These are phyloP conservation scores for Strix occidentalis DNA, from an alignment of 2,797 vertebrate genomes.

Conservation along the genomic window DNA sequence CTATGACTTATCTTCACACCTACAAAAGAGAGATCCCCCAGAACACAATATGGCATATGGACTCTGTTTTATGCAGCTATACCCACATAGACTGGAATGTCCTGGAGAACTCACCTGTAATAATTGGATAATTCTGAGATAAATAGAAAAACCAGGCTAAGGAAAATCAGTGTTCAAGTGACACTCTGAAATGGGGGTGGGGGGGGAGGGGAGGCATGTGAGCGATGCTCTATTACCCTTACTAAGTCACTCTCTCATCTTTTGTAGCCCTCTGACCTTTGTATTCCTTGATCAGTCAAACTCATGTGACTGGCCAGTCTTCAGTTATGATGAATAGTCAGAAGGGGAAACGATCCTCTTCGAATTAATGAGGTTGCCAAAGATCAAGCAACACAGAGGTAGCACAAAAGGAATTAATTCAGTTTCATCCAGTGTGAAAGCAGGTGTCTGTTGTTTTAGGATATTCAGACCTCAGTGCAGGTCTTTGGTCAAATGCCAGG, in stretches of 20 bases:
- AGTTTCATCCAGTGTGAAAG: not conserved
- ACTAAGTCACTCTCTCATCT: not conserved
- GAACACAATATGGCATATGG: not conserved
- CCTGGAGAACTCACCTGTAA: not conserved
- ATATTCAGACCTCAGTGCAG: not conserved
- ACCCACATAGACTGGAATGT: not conserved
- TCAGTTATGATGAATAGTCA: not conserved
- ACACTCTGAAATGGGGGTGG: no score
- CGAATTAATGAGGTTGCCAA: not conserved
- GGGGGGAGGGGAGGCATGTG: no score
- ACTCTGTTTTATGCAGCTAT: not conserved
- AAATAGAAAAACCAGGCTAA: not conserved
- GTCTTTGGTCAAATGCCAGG: not conserved
- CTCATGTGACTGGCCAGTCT: not conserved
- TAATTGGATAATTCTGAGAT: not conserved
- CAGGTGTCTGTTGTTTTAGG: not conserved
- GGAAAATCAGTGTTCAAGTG: not conserved
- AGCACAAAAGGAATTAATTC: not conserved
- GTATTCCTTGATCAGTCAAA: not conserved
- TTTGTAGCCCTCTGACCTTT: not conserved
- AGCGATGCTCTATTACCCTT: not conserved
- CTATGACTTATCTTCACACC: not conserved
- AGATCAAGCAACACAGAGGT: not conserved
- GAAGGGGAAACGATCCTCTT: not conserved
- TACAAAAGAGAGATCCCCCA: not conserved